Evolutionary conservation across 2,888 invertebrate genomes (phyloP), one percentile per base, ranked within the genome.

Genomic region (Acleris cristana): DNA sequence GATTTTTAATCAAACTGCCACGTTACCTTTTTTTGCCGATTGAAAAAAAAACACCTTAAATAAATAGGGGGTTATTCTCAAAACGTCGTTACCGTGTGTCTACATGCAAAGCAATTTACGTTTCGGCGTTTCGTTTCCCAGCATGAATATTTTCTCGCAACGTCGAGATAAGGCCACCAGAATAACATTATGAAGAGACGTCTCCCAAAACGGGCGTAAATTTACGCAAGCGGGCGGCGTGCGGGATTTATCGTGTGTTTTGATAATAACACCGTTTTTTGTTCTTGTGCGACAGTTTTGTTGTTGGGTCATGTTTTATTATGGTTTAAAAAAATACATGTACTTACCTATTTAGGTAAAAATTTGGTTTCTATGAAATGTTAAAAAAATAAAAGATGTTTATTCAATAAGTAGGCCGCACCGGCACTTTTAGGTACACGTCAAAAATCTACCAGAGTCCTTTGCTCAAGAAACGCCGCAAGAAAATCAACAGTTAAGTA

Each of bases 61-160:
- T 8, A n/a, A 54, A n/a, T n/a, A 55, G 55, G 34, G 26, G 7
- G 26, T 30, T 59, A 59, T 60, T 51, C 59, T 19, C 51, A 60
- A 60, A 34, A 34, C 16, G 51, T 40, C 59, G 48, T 59, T 59
- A 51, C 59, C 21, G 21, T 51, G 30, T 18, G 30, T 26, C 49
- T 14, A 19, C 49, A 49, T 49, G 51, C 58, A 16, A 49, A 59
- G 58, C 59, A 60, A 60, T 60, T 60, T 60, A 40, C 51, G 51
- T 60, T 60, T 60, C 59, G 40, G 26, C 59, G 34, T 60, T 60
- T 60, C 48, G 26, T 48, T 59, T 49, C 57, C 12, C 45, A 51
- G 16, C 59, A 60, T 51, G 59, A 60, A 60, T 60, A 60, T 60
- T 60, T 60, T 60, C 51, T 51, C 51, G 59, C 49, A 59, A 40